phyloP scores from a whole-genome alignment of 2,797 vertebrate genomes.

The Steatocranus sp. region DNA sequence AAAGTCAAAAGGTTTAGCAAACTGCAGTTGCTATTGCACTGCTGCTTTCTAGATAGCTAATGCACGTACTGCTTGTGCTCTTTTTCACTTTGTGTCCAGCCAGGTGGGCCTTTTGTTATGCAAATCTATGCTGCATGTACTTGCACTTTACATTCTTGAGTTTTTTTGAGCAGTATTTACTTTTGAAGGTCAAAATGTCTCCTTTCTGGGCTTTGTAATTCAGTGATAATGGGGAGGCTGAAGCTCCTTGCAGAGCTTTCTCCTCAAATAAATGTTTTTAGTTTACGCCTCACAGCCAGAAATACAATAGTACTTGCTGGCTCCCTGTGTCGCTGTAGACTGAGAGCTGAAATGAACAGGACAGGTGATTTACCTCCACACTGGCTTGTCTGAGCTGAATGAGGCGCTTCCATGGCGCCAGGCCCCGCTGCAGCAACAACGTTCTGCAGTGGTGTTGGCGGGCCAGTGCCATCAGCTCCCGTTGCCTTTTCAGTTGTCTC shows the following conservation, averaged over 20 bases:
- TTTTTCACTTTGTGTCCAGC: background rate
- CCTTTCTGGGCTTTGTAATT: background rate
- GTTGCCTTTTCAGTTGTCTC: conserved; percentile 72
- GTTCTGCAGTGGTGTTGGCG: conserved; percentile 75
- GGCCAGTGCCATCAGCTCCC: conserved; percentile 75
- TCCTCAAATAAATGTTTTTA: background rate
- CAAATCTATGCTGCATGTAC: background rate
- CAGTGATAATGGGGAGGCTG: background rate
- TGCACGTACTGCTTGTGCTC: background rate
- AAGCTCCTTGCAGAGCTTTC: background rate
- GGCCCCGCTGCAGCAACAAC: conserved; percentile 76
- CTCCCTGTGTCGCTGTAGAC: background rate
- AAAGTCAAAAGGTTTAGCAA: background rate
- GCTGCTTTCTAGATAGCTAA: background rate
- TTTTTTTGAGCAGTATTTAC: background rate
- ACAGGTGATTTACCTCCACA: conserved; percentile 67
- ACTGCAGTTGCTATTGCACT: background rate
- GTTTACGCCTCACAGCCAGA: background rate
- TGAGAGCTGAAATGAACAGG: background rate
- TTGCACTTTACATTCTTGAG: background rate
- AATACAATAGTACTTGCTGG: background rate
- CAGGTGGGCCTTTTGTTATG: conserved; percentile 1
- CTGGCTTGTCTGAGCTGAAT: conserved; percentile 70
- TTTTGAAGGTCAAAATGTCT: background rate
- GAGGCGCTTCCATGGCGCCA: conserved; percentile 86